Evolutionary conservation across 1,140 invertebrate genomes (phyloP).

Genomic region (Drosophila erecta): DNA sequence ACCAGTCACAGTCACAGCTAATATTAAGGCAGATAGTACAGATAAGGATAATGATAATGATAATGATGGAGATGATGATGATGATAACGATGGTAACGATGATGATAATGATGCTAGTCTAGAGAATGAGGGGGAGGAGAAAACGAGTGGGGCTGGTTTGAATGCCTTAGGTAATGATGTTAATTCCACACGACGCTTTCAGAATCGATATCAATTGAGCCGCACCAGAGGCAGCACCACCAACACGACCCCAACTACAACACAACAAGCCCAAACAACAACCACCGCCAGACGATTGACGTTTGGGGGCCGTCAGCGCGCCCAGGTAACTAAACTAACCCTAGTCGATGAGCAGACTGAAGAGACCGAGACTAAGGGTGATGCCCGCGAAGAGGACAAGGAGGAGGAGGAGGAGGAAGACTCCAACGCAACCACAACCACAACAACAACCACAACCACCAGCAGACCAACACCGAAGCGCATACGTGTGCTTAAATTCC

Average conservation of each 20-base stretch:
- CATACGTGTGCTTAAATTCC: conserved; percentile 72
- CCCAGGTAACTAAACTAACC: conserved; percentile 73
- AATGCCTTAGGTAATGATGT: conserved; percentile 69
- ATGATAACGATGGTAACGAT: conserved; percentile 39
- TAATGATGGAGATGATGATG: conserved; percentile 23
- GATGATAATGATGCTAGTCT: conserved; percentile 52
- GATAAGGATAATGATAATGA: conserved; percentile 10
- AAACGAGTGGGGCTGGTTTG: conserved; percentile 37
- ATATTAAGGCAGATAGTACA: conserved; percentile 54
- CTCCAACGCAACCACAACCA: conserved; percentile 6
- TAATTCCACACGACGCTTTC: conserved; percentile 85
- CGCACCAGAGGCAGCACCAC: conserved; percentile 59
- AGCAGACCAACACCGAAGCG: conserved; percentile 61
- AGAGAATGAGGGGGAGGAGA: conserved; percentile 49
- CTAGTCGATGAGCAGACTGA: conserved; percentile 50
- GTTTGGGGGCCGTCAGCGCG: conserved; percentile 45
- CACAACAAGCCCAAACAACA: conserved; percentile 10
- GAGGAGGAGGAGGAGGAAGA: conserved; percentile 31
- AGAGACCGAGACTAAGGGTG: conserved; percentile 33
- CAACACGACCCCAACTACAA: conserved; percentile 33
- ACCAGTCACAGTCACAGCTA: conserved; percentile 57
- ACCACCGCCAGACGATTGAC: conserved; percentile 38
- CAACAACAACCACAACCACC: conserved; percentile 29
- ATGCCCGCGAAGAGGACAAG: conserved; percentile 21
- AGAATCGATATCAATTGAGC: conserved; percentile 83